Conservation (phyloP, 2,797 vertebrate species). For the Todus mexicanus region DNA sequence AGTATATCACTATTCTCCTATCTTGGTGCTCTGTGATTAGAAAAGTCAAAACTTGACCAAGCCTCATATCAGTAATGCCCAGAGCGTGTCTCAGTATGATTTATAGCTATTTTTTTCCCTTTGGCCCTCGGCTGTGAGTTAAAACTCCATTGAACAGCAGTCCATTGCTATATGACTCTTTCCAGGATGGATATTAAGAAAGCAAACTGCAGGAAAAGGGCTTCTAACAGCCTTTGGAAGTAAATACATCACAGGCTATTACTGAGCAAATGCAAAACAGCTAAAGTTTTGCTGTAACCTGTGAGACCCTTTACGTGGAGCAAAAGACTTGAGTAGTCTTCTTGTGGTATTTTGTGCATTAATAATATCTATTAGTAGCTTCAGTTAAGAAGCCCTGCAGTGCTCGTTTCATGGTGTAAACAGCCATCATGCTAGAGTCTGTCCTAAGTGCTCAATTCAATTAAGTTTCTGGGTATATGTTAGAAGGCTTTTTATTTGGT, state of each 20-base stretch:
- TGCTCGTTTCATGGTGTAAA: conserved; percentile 25
- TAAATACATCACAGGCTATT: conserved; percentile 10
- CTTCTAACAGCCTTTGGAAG: background rate
- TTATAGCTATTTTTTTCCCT: conserved; percentile 3
- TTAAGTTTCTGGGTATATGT: background rate
- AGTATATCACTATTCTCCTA: background rate
- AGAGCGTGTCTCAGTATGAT: background rate
- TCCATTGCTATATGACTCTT: background rate
- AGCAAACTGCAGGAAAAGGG: background rate
- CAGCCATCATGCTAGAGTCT: background rate
- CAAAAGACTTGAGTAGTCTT: background rate
- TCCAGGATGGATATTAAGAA: conserved; percentile 3
- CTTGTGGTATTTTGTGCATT: background rate
- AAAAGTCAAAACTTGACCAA: background rate
- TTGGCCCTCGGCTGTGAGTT: background rate
- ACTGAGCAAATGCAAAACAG: background rate
- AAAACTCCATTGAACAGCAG: background rate
- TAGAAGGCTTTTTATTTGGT: conserved; percentile 3
- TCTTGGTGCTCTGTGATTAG: background rate
- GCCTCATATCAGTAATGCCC: background rate
- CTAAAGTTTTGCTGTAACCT: background rate
- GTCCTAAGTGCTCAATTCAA: conserved; percentile 26
- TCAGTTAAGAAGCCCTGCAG: background rate
- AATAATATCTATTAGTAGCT: background rate
- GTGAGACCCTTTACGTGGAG: background rate